Conservation (phyloP, 2,797 vertebrate species). For the Anabacerthia variegaticeps region DNA sequence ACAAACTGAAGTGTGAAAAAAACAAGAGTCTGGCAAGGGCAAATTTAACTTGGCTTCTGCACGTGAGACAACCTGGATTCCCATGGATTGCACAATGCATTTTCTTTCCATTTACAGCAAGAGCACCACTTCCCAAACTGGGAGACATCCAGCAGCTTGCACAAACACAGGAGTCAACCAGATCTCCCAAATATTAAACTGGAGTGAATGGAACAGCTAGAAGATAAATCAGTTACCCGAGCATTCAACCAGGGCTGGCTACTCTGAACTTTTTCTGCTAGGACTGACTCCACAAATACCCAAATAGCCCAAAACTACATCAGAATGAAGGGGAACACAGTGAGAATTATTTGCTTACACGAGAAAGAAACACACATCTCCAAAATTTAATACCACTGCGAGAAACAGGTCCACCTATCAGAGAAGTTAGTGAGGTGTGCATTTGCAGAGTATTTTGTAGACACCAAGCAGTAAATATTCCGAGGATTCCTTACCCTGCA, state of each 20-base stretch:
- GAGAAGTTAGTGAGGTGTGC: rapidly evolving
- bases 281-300: background rate
- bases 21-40: background rate
- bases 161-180: background rate
- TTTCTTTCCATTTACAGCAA: background rate
- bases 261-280: background rate
- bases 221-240: background rate
- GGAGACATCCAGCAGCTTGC: background rate
- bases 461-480: rapidly evolving
- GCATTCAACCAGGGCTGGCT: background rate
- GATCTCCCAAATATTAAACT: background rate
- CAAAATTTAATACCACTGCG: rapidly evolving
- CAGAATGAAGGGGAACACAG: rapidly evolving
- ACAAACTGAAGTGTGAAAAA: background rate
- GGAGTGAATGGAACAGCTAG: background rate
- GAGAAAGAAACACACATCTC: background rate
- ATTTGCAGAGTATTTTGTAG: background rate
- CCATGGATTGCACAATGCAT: rapidly evolving
- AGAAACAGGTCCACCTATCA: background rate
- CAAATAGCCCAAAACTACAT: background rate
- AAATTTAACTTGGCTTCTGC: background rate
- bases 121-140: background rate
- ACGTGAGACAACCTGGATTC: background rate
- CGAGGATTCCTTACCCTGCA: background rate
- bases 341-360: rapidly evolving